Conservation (phyloP, 2,797 vertebrate genomes). For the Neosalanx taihuensis region DNA sequence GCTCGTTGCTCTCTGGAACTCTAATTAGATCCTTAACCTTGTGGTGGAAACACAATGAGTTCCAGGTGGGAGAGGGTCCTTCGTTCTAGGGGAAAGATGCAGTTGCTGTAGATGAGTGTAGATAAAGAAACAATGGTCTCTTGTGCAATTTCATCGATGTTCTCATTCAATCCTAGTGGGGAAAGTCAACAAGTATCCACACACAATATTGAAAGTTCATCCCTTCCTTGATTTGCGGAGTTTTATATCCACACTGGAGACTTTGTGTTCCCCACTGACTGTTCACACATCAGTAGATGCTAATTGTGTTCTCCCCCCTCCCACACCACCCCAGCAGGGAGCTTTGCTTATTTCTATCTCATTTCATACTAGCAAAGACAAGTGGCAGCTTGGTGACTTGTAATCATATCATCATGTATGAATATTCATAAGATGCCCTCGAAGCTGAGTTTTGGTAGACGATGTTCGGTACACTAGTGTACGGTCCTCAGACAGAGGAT, state of each 20-base stretch:
- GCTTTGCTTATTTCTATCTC: constrained; percentile 8
- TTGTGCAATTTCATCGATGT: too few relatives aligned
- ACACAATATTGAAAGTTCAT: not conserved
- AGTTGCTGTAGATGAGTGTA: too few relatives aligned
- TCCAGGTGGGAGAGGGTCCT: too few relatives aligned
- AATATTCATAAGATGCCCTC: constrained; percentile 1
- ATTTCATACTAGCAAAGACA: constrained; percentile 6
- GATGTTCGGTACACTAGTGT: not conserved
- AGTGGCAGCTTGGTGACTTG: not conserved
- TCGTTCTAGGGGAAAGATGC: too few relatives aligned
- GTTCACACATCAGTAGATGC: constrained; percentile 11
- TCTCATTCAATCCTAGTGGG: not conserved
- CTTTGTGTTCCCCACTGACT: not conserved
- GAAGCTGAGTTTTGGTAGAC: not conserved
- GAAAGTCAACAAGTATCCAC: not conserved
- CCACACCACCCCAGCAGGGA: not conserved
- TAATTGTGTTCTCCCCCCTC: not conserved
- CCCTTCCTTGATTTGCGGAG: not conserved
- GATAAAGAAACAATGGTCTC: too few relatives aligned
- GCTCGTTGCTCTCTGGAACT: too few relatives aligned
- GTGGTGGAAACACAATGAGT: too few relatives aligned
- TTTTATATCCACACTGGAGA: not conserved
- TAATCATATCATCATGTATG: constrained; percentile 1
- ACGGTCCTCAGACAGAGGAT: too few relatives aligned
- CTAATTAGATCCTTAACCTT: too few relatives aligned